Evolutionary conservation across 1,140 invertebrate genomes (phyloP), one percentile per base, ranked within the genome.

Genomic region (Trachymyrmex septentrionalis): DNA sequence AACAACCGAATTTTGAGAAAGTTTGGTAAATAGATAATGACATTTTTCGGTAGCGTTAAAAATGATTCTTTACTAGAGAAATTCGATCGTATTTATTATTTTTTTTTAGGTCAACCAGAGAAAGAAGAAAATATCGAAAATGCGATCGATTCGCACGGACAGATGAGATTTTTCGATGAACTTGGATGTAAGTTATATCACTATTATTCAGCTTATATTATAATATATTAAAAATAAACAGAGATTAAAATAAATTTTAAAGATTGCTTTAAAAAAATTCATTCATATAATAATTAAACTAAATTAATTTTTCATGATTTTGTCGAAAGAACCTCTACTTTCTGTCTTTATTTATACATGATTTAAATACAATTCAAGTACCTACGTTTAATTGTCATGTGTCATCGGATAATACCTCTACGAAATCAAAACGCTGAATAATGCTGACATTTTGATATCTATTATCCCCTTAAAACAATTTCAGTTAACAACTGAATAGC

Each of bases 131-230:
- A 59, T 16, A 34, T 91, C 86, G 92, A 85, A 34, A 93, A 94
- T 82, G 66, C 82, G 57, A 88, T 94, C 67, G 86, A 86, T 21
- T 73, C 88, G 19, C 85, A 92, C 30, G 81, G 93, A 80, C 93
- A 96, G 85, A 93, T 93, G 84, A 94, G 96, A 89, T 96, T 96
- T 87, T 96, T 96, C 91, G 96, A 96, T 82, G 96, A 96, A 88
- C 93, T 96, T 78, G 96, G 96, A 92, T 86, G 96, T 96, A 93
- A 96, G 96, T 96, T 93, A 75, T 71, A 55, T 67, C 63, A 10
- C 69, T 71, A 38, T 81, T 57, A 7, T 73, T 44, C 12, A 19
- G 24, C 19, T 67, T 19, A 55, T 24, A 72, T 66, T 61, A 61
- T 34, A 82, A 38, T 64, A 73, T 73, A 19, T 69, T 57, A 14